Conservation (phyloP, 1,140 invertebrate genomes). For the Drosophila sp. region DNA sequence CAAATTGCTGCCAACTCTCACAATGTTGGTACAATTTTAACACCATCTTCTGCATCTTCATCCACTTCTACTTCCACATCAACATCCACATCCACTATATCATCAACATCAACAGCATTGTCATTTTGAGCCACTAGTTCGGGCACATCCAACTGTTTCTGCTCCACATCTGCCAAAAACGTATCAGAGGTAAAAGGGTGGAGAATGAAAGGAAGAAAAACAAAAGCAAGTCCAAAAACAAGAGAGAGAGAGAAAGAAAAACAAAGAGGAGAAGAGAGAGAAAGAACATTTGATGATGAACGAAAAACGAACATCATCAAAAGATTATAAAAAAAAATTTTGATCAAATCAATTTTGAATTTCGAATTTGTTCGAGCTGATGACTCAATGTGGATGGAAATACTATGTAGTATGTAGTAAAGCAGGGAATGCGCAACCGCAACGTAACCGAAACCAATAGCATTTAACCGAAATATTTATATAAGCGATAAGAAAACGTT, state of each 20-base stretch:
- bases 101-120: constrained; percentile 48
- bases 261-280: constrained; percentile 60
- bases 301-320: constrained; percentile 25
- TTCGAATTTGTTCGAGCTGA: constrained; percentile 32
- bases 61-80: constrained; percentile 49
- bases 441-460: not conserved
- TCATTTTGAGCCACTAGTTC: constrained; percentile 49
- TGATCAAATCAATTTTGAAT: constrained; percentile 60
- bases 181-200: not conserved
- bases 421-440: not conserved
- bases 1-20: constrained; percentile 42
- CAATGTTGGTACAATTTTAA: constrained; percentile 51
- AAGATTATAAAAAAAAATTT: constrained; percentile 34
- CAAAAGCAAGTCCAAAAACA: constrained; percentile 39
- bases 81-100: constrained; percentile 53
- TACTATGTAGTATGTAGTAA: constrained; percentile 8
- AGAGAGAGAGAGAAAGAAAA: constrained; percentile 49
- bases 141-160: constrained; percentile 65
- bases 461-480: not conserved
- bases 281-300: constrained; percentile 33
- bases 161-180: constrained; percentile 67
- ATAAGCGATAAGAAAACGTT: too few relatives aligned
- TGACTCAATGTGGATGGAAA: constrained; percentile 31
- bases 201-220: constrained; percentile 18
- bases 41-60: constrained; percentile 42